Base-by-base conservation (phyloP, 2,888 invertebrate species). In the Sphinx pinastri region DNA sequence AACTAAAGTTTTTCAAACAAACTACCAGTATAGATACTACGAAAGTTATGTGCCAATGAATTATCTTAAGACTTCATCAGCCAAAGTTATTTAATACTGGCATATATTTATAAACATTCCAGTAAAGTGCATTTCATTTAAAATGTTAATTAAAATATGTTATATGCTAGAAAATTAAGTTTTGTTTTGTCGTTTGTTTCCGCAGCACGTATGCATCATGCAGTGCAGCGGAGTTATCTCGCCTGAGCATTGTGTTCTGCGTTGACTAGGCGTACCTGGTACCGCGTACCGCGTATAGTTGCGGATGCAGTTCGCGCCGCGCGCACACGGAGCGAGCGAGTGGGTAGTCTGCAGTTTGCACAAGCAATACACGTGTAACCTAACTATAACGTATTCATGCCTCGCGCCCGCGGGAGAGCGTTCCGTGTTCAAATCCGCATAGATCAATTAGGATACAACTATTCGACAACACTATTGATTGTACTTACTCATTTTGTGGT, bases 1-100 rank as follows among this genome's bases (percentile, higher is more conserved):
- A 38, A 38, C 38, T 7, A 38, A 8, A 38, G 38, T 38, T 38
- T 38, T 38, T 7, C 38, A 38, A 6, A 38, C 38, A 38, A 3
- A 38, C 38, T 38, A 38, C 7, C 38, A 7, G 38, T 7, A 66
- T 49, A 63, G 6, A 47, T 47, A 66, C n/a, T 55, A 47, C 55
- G 25, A 63, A 66, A 70, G 47, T 55, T 25, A 59, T 71, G 77
- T 82, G 79, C 78, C 81, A 82, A 81, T 81, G 84, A 80, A 82
- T 82, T 81, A 63, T 66, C 76, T 69, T 70, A 73, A 72, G 74
- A 77, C 71, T 71, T 60, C 51, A 49, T 12, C 12, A 63, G 63
- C 63, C 63, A 63, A 63, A 19, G 25, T 5, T 63, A 63, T 63
- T 49, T 63, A 70, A 55, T 70, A 68, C 70, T 66, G 67, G 73